These are phyloP conservation scores for Ctenosaura bakeri DNA, from an alignment of 2,797 vertebrate species.

Conservation along the genomic window DNA sequence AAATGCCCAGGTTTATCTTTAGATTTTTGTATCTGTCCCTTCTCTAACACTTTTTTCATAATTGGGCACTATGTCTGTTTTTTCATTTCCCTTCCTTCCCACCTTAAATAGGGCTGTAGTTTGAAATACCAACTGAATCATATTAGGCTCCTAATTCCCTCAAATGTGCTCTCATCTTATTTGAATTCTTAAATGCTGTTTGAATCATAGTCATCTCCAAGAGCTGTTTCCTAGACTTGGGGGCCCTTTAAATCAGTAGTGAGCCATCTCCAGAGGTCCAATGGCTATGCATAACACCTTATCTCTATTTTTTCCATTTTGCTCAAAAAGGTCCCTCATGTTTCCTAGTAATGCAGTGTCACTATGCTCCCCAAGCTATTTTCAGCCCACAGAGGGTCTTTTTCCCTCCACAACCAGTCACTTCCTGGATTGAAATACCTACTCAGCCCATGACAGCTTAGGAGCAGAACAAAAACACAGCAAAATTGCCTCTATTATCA, in stretches of 20 bases:
- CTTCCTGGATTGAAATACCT: too few species aligned
- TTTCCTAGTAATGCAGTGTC: too few species aligned
- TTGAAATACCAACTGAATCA: slow-evolving; percentile 24
- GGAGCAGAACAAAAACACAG: too few species aligned
- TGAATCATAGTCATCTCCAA: neutral
- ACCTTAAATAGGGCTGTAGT: slow-evolving; percentile 5
- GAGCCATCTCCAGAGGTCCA: too few species aligned
- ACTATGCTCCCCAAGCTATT: too few species aligned
- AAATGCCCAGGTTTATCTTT: neutral
- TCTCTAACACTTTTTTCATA: neutral
- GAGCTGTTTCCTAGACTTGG: neutral
- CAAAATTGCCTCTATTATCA: too few species aligned
- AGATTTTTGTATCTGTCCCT: neutral
- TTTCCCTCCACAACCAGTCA: too few species aligned
- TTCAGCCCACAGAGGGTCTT: too few species aligned
- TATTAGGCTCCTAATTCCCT: neutral
- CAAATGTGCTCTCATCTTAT: neutral
- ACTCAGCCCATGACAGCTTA: too few species aligned
- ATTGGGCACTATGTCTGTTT: neutral
- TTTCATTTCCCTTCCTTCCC: slow-evolving; percentile 12
- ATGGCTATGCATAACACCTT: neutral
- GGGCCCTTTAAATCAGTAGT: too few species aligned
- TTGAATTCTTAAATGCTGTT: slow-evolving; percentile 29
- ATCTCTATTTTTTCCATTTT: neutral
- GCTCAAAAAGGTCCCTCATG: too few species aligned